These are phyloP conservation scores for Coracias cyanogaster DNA, from an alignment of 2,797 vertebrate species.

Conservation along the genomic window DNA sequence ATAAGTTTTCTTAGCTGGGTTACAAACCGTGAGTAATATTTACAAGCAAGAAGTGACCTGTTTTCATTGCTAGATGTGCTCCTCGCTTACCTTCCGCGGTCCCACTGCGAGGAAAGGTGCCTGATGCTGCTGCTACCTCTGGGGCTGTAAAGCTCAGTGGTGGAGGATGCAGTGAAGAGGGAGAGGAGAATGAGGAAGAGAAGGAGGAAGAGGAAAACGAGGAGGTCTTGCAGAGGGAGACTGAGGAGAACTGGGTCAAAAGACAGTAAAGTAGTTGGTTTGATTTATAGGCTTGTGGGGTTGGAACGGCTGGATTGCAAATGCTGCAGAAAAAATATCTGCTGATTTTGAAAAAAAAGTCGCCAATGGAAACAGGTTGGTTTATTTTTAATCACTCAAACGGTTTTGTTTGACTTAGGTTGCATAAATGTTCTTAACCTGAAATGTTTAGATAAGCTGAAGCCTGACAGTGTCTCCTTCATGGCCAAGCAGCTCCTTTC, in stretches of 20 bases:
- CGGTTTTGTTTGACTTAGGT: not conserved
- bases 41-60: not conserved
- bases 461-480: not conserved
- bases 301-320: not conserved
- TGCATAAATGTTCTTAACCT: not conserved
- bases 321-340: not conserved
- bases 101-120: not conserved
- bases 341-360: not conserved
- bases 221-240: not conserved
- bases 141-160: not conserved
- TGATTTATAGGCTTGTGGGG: not conserved
- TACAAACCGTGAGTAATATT: not conserved
- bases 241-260: slow-evolving; percentile 12
- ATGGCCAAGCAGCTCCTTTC: not conserved
- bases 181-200: not conserved
- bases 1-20: not conserved
- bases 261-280: not conserved
- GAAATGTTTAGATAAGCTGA: not conserved
- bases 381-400: not conserved
- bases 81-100: not conserved
- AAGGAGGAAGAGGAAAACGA: not conserved
- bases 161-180: not conserved
- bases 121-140: not conserved
- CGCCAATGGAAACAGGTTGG: not conserved
- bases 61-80: not conserved